These are phyloP conservation scores for Stegodyphus dumicola DNA, from an alignment of 1,140 invertebrate species.

Conservation along the genomic window DNA sequence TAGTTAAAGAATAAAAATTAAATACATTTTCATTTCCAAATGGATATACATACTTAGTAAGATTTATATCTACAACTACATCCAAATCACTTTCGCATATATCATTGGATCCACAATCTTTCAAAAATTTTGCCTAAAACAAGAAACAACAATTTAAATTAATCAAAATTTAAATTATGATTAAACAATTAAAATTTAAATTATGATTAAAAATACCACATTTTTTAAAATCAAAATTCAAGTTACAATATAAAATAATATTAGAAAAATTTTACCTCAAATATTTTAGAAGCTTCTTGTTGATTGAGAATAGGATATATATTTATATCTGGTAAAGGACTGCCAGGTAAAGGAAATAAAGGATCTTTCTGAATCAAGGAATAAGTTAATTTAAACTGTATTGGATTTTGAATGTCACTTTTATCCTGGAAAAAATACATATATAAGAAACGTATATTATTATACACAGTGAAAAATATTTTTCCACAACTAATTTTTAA, in stretches of 20 bases:
- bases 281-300: slow-evolving; percentile 82
- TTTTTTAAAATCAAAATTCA: not conserved
- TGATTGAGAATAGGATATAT: slow-evolving; percentile 89
- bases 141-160: not conserved
- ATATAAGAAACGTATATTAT: not conserved
- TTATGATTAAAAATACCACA: not conserved
- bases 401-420: slow-evolving; percentile 64
- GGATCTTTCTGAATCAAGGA: slow-evolving; percentile 80
- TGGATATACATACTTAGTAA: slow-evolving; percentile 57
- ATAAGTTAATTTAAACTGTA: slow-evolving; percentile 83
- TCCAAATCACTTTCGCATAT: slow-evolving; percentile 86
- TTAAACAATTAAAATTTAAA: not conserved
- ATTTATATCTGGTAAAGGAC: slow-evolving; percentile 77
- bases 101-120: slow-evolving; percentile 91
- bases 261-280: slow-evolving; percentile 70
- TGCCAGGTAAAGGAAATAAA: slow-evolving; percentile 67
- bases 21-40: not conserved
- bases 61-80: slow-evolving; percentile 73
- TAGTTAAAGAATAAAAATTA: too few species aligned
- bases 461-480: too few species aligned
- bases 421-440: slow-evolving; percentile 48
- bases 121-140: slow-evolving; percentile 82
- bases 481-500: too few species aligned
- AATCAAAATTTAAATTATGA: not conserved
- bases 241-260: not conserved